A percentile compares a stretch with the other conserved stretches of the same genome.
Evolutionary conservation across 64 coral and sea anemone genomes (phyloP).

Genomic region (Pocillopora verrucosa): DNA sequence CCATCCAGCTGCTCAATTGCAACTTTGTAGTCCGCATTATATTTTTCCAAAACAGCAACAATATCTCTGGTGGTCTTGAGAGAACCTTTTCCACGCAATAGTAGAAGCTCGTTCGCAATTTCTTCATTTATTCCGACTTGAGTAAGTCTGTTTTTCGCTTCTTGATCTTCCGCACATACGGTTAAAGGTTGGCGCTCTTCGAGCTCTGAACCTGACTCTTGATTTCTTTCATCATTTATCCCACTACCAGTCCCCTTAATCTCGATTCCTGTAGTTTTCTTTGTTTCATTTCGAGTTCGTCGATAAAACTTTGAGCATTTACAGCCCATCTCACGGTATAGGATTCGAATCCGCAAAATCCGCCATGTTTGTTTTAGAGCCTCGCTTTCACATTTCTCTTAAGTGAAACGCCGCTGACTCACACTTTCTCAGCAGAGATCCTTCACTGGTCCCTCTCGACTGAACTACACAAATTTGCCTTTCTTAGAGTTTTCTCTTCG

Average conservation of each 20-base stretch:
- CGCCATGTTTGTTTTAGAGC: conserved; percentile 1
- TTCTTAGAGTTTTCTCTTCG: too few species aligned
- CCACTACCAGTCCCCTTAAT: not conserved
- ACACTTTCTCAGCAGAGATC: too few species aligned
- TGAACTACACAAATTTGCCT: too few species aligned
- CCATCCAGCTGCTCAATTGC: not conserved
- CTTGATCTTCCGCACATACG: not conserved
- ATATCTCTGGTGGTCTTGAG: conserved; percentile 26
- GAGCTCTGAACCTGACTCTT: not conserved
- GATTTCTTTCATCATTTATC: not conserved
- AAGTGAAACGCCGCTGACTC: not conserved
- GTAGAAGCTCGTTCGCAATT: conserved; percentile 34
- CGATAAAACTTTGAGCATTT: conserved; percentile 13
- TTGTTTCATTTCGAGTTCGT: not conserved
- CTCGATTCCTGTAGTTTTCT: not conserved
- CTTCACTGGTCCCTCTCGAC: too few species aligned
- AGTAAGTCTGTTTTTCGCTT: not conserved
- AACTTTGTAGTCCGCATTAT: not conserved
- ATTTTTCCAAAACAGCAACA: conserved; percentile 16
- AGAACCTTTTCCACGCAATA: conserved; percentile 11
- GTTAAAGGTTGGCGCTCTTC: not conserved
- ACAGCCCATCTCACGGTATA: not conserved
- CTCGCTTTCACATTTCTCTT: not conserved
- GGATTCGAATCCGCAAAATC: not conserved
- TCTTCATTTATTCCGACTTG: conserved; percentile 13